Evolutionary conservation across 2,113 vertebrate species (phyloP).

Genomic region (Cyphomyrus plagiostoma): DNA sequence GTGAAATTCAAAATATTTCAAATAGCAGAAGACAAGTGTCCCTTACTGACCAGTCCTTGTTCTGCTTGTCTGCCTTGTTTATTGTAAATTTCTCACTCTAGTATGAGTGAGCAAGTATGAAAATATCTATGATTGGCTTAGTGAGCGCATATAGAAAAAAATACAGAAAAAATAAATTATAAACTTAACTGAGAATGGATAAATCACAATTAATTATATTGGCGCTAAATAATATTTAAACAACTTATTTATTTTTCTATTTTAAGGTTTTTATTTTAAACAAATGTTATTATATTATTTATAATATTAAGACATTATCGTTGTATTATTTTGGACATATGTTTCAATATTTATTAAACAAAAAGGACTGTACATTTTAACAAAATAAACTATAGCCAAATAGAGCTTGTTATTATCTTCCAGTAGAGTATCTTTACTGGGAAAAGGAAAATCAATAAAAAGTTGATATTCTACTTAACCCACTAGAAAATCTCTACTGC

Average conservation of each 20-base stretch:
- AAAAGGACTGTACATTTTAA: not conserved
- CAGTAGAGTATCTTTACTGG: not conserved
- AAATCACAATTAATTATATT: not conserved
- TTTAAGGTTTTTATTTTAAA: not conserved
- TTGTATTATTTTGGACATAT: not conserved
- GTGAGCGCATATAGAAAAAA: not conserved
- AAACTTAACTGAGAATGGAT: not conserved
- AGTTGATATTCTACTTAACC: not conserved
- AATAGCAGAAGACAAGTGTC: not conserved
- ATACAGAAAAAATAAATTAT: not conserved
- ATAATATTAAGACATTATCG: too few relatives aligned
- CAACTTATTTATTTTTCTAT: not conserved
- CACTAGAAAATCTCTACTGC: not conserved
- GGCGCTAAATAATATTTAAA: not conserved
- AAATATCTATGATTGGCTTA: not conserved
- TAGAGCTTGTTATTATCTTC: not conserved
- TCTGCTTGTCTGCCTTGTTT: not conserved
- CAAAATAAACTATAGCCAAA: not conserved
- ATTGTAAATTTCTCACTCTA: not conserved
- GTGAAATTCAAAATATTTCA: not conserved
- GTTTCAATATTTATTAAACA: not conserved
- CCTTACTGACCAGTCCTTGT: not conserved
- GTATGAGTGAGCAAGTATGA: not conserved
- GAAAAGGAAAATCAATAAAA: not conserved
- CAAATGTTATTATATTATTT: too few relatives aligned